These are phyloP conservation scores for Eurytoma adleriae DNA, from an alignment of 2,888 invertebrate genomes.

Conservation along the genomic window DNA sequence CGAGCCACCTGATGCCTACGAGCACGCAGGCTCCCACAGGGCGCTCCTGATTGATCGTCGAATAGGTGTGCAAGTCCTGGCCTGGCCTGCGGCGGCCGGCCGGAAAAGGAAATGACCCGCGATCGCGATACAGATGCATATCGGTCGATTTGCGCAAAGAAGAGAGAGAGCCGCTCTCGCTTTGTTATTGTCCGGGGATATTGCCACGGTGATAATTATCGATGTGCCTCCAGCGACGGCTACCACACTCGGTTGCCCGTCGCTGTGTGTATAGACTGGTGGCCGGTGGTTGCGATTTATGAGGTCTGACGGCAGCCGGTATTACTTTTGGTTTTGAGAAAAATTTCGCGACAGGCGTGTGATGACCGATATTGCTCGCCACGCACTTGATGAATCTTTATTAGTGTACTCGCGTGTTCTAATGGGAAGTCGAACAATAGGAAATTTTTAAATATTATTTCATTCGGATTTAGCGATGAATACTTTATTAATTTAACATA, in stretches of 20 bases:
- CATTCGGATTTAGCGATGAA: no score
- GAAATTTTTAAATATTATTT: no score
- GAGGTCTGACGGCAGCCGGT: no score
- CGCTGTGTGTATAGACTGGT: no score
- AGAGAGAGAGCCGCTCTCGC: background rate
- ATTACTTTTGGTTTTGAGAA: no score
- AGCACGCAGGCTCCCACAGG: background rate
- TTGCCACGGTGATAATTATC: constrained; percentile 42
- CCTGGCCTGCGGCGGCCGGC: background rate
- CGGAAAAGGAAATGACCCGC: constrained; percentile 55
- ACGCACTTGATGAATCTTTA: constrained; percentile 4
- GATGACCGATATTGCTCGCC: background rate
- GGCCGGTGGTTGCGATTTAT: background rate
- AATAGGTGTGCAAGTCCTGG: constrained; percentile 33
- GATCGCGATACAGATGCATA: constrained; percentile 49
- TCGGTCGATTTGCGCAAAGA: constrained; percentile 58
- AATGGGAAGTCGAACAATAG: no score
- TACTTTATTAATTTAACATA: no score
- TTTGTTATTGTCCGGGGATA: constrained; percentile 27
- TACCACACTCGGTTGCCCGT: background rate
- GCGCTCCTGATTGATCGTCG: constrained; percentile 17
- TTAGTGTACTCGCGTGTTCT: no score
- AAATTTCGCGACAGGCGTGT: background rate
- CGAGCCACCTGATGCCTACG: background rate
- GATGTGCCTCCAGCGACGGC: constrained; percentile 36